Conservation (phyloP, 2,888 invertebrate species). For the Lasioglossum malachurum region DNA sequence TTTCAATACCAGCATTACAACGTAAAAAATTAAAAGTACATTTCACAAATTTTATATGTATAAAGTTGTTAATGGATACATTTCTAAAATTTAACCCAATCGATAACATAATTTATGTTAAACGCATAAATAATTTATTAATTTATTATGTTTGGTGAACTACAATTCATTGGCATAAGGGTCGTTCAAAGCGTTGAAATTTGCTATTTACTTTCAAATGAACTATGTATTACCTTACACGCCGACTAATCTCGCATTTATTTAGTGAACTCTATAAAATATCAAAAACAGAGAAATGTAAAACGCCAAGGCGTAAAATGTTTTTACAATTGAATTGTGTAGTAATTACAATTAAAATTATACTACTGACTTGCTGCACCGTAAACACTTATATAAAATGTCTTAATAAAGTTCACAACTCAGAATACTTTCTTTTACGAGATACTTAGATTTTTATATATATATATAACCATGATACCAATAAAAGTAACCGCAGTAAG, state of each 20-base stretch:
- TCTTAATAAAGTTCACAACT: constrained; percentile 5
- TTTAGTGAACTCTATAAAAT: constrained; percentile 24
- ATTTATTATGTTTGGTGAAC: not conserved
- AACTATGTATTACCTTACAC: not conserved
- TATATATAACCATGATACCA: not conserved
- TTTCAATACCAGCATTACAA: not conserved
- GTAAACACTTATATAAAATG: constrained; percentile 11
- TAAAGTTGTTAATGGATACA: not conserved
- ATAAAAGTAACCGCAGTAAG: not conserved
- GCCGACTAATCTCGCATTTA: constrained; percentile 5
- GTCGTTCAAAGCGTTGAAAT: not conserved
- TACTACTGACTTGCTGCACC: constrained; percentile 32
- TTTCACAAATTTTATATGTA: not conserved
- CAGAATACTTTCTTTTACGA: not conserved
- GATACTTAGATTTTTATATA: not conserved
- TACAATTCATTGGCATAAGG: not conserved
- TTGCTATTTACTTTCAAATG: constrained; percentile 4
- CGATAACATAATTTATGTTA: constrained; percentile 28
- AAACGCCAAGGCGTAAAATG: constrained; percentile 34
- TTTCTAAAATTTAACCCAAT: not conserved
- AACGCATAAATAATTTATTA: constrained; percentile 30
- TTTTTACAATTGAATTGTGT: not conserved
- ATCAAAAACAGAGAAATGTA: constrained; percentile 19
- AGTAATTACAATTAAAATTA: constrained; percentile 53
- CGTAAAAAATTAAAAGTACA: not conserved